Percentiles rank a stretch among this genome's conserved stretches.
Evolutionary conservation across 2,113 vertebrate species (phyloP).

Genomic region (Desmodus rotundus): DNA sequence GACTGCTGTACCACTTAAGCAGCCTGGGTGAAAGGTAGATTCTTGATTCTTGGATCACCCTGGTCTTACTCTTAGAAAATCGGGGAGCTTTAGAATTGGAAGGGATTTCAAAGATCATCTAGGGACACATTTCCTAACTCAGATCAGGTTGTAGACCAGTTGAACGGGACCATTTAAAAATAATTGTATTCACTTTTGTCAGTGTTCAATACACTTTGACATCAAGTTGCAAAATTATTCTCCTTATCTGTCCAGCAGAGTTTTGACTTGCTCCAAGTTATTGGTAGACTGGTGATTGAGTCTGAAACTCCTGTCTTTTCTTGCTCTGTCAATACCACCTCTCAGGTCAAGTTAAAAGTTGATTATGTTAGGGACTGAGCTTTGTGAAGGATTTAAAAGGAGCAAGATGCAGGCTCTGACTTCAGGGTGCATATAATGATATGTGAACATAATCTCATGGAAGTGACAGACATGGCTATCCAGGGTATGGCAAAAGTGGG

Average conservation of each 20-base stretch:
- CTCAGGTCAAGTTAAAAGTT: not conserved
- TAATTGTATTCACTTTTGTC: not conserved
- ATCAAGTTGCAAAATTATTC: not conserved
- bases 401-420: not conserved
- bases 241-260: not conserved
- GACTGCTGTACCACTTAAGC: not conserved
- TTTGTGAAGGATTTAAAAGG: not conserved
- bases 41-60: not conserved
- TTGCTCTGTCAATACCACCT: not conserved
- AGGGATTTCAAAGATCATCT: slow-evolving; percentile 13
- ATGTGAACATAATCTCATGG: not conserved
- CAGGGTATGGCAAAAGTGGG: not conserved
- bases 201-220: not conserved
- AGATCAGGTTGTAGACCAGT: not conserved
- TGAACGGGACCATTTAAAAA: not conserved
- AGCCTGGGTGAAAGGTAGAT: not conserved
- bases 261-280: not conserved
- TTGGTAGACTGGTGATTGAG: not conserved
- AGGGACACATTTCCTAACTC: not conserved
- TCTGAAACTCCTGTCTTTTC: not conserved
- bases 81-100: not conserved
- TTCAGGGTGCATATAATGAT: not conserved
- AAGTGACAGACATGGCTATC: not conserved
- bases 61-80: not conserved
- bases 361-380: not conserved